Percentiles rank a stretch among this genome's conserved stretches.
phyloP scores from a whole-genome alignment of 2,797 vertebrate species.

The Myotis myotis region DNA sequence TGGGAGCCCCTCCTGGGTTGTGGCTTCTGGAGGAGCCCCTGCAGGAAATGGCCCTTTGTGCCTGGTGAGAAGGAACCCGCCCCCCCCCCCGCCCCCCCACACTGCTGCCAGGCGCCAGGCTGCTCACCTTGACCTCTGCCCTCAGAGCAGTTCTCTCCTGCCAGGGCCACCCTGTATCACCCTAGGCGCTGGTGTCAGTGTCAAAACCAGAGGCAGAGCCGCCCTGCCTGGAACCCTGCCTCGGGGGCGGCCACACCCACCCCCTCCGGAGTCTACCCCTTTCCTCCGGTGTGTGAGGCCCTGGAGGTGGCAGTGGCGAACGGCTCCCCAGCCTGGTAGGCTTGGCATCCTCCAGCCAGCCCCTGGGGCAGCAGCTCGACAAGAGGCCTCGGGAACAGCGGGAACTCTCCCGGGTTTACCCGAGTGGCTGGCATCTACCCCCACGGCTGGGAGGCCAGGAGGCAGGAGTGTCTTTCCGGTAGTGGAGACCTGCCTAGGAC shows the following conservation, averaged over 20 bases:
- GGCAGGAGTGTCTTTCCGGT: not conserved
- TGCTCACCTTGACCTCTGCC: not conserved
- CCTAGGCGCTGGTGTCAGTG: too few relatives aligned
- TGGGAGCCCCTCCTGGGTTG: not conserved
- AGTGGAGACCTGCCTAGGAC: not conserved
- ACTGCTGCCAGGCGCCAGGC: not conserved
- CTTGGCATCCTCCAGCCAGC: not conserved
- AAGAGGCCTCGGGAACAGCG: not conserved
- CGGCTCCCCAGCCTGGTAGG: not conserved
- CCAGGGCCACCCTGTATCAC: not conserved
- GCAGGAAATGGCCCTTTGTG: not conserved
- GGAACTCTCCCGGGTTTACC: not conserved
- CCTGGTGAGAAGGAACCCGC: not conserved
- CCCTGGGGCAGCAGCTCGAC: not conserved
- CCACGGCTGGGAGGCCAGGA: not conserved
- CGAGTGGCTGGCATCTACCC: not conserved
- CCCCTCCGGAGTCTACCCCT: not conserved
- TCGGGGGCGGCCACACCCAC: not conserved
- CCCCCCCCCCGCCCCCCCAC: not conserved
- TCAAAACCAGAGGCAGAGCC: not conserved
- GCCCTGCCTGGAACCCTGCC: not conserved
- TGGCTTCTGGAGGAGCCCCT: not conserved
- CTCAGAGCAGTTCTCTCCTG: not conserved
- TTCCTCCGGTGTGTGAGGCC: not conserved
- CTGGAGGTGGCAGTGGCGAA: not conserved